Conservation (phyloP, 2,113 vertebrate genomes). For the Myotis yumanensis region DNA sequence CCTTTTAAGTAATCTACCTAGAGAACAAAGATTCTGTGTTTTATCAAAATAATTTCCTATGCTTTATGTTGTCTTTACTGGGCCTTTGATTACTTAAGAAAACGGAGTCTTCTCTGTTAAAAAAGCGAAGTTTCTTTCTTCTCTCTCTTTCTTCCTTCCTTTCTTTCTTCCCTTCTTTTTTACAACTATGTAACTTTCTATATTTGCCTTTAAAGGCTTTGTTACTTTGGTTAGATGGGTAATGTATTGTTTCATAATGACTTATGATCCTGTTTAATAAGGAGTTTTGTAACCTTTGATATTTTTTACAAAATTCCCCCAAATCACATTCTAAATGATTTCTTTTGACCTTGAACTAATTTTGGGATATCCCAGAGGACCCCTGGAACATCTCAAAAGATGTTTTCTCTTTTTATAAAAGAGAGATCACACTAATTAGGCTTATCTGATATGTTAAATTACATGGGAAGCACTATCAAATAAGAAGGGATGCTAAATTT, state of each 20-base stretch:
- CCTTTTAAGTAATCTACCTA: background rate
- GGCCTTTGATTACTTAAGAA: conserved; percentile 12
- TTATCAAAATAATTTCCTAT: background rate
- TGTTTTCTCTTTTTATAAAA: background rate
- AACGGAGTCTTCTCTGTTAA: background rate
- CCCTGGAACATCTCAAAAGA: background rate
- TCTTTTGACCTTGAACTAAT: conserved; percentile 13
- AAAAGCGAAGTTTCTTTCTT: too few species aligned
- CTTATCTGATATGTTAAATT: background rate
- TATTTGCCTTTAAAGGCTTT: background rate
- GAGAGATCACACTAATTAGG: background rate
- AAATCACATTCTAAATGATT: background rate
- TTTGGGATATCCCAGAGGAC: background rate
- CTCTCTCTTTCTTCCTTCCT: background rate
- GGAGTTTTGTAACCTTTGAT: background rate
- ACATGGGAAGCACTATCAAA: background rate
- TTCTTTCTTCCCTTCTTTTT: background rate
- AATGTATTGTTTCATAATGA: background rate
- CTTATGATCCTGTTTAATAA: background rate
- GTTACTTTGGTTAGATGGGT: background rate
- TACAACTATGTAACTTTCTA: background rate
- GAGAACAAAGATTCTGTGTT: conserved; percentile 13
- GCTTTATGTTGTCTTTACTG: background rate
- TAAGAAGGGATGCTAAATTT: background rate
- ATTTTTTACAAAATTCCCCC: background rate